Evolutionary conservation across 53 echinoderm and acorn worm species (phyloP).

Genomic region (Crossaster papposus): DNA sequence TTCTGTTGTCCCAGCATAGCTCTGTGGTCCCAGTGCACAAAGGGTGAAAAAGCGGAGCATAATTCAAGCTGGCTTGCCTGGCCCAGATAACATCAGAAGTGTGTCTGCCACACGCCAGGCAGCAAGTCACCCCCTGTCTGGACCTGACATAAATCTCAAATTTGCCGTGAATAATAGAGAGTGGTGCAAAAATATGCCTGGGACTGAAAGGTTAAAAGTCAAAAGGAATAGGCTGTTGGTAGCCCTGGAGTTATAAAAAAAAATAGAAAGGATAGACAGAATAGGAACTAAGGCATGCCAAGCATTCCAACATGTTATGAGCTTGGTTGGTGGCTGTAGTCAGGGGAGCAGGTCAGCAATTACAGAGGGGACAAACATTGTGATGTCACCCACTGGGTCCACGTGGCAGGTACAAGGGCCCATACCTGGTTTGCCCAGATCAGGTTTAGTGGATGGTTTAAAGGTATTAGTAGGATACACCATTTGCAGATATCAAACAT

Average conservation of each 20-base stretch:
- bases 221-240: not conserved
- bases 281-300: constrained; percentile 28
- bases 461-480: too few relatives aligned
- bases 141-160: constrained; percentile 38
- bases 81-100: constrained; percentile 50
- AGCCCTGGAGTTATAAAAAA: not conserved
- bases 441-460: too few relatives aligned
- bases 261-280: not conserved
- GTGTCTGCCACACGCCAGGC: constrained; percentile 59
- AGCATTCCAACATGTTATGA: constrained; percentile 54
- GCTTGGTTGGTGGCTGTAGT: constrained; percentile 36
- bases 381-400: constrained; percentile 47
- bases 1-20: too few relatives aligned
- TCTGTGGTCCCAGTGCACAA: not conserved
- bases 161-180: constrained; percentile 43
- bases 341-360: constrained; percentile 30
- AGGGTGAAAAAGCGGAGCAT: constrained; percentile 17
- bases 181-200: not conserved
- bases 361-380: constrained; percentile 44
- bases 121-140: constrained; percentile 31
- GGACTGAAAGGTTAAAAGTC: not conserved
- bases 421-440: too few relatives aligned
- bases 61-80: constrained; percentile 37
- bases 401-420: constrained; percentile 24
- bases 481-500: too few relatives aligned